phyloP scores from a whole-genome alignment of 2,888 invertebrate species.

The Gymnosoma rotundatum region DNA sequence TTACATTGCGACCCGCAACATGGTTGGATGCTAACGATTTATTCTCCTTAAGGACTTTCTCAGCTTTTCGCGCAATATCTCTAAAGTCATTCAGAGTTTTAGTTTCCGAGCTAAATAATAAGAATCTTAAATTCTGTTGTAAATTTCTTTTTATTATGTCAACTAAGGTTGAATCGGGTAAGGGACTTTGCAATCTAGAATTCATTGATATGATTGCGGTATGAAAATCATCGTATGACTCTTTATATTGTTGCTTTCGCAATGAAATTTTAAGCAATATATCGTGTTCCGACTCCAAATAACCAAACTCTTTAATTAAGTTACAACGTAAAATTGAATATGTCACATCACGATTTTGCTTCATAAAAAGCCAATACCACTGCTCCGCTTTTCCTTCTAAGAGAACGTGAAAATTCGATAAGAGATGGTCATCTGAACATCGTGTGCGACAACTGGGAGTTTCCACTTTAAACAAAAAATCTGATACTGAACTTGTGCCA shows the following conservation, averaged over 20 bases:
- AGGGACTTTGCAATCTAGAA: not conserved
- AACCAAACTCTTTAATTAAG: too few species aligned
- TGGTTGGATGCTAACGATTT: not conserved
- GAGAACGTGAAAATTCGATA: not conserved
- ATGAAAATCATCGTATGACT: conserved; percentile 3
- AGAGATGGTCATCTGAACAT: not conserved
- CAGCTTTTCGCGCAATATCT: not conserved
- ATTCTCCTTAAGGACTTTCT: not conserved
- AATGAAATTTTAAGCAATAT: not conserved
- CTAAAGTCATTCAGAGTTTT: not conserved
- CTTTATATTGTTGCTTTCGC: not conserved
- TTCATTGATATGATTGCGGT: not conserved
- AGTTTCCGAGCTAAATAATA: not conserved
- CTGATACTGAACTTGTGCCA: not conserved
- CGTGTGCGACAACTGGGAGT: not conserved
- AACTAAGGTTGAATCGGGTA: not conserved
- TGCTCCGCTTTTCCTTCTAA: too few species aligned
- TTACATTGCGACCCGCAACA: not conserved
- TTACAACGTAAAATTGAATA: not conserved
- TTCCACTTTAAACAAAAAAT: not conserved
- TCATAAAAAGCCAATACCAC: too few species aligned
- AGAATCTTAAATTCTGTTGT: not conserved
- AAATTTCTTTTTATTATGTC: not conserved
- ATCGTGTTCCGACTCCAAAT: not conserved
- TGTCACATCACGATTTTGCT: not conserved